Evolutionary conservation across 2,888 invertebrate genomes (phyloP).

Genomic region (Phengaris alcon): DNA sequence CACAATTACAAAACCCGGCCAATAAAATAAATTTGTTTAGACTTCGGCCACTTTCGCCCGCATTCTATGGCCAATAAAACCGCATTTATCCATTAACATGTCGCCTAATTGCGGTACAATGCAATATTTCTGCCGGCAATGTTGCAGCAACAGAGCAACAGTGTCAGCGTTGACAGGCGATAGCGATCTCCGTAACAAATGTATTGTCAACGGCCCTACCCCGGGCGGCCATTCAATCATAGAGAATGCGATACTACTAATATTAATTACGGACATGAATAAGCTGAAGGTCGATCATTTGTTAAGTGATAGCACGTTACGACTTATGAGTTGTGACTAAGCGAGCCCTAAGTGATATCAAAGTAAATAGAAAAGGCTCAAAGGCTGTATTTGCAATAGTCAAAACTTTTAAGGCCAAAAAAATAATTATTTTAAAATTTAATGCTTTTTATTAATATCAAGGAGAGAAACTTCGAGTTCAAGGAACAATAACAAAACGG

Average conservation of each 20-base stretch:
- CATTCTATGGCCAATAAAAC: slow-evolving; percentile 31
- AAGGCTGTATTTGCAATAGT: neutral
- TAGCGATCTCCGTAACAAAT: slow-evolving; percentile 41
- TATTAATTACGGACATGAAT: slow-evolving; percentile 28
- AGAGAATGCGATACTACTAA: slow-evolving; percentile 38
- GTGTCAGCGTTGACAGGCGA: slow-evolving; percentile 43
- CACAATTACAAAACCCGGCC: neutral
- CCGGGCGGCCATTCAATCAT: slow-evolving; percentile 37
- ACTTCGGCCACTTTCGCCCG: slow-evolving; percentile 35
- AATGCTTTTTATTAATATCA: neutral
- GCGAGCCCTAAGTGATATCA: neutral
- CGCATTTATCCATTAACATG: slow-evolving; percentile 36
- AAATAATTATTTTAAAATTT: neutral
- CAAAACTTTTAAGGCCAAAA: neutral
- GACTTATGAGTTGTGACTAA: neutral
- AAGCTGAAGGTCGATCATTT: slow-evolving; percentile 42
- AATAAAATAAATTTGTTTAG: slow-evolving; percentile 13
- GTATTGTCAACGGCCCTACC: slow-evolving; percentile 42
- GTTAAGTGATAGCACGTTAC: neutral
- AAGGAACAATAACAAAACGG: neutral
- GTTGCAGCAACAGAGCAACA: slow-evolving; percentile 35
- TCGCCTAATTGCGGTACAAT: slow-evolving; percentile 40
- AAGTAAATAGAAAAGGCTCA: neutral
- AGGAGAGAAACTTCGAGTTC: neutral
- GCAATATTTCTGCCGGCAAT: slow-evolving; percentile 37